A percentile compares a stretch with the other conserved stretches of the same genome.
These are phyloP conservation scores for Allophyes oxyacanthae DNA, from an alignment of 2,888 invertebrate genomes.

Conservation along the genomic window DNA sequence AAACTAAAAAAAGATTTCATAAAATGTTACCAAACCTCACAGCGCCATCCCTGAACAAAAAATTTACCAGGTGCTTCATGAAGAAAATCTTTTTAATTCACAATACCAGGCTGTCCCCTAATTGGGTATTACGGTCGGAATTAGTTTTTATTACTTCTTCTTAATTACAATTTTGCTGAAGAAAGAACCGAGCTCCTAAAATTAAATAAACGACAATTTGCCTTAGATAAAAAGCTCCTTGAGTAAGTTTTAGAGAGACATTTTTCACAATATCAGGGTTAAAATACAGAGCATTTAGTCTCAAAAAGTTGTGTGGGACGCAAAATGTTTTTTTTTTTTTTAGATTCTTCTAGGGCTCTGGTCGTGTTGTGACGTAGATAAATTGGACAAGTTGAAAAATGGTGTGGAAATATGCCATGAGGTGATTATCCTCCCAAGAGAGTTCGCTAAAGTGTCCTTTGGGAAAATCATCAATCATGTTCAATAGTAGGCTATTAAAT, in stretches of 20 bases:
- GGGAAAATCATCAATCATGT: too few species aligned
- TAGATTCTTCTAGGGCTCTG: conserved; percentile 25
- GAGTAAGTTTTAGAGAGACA: conserved; percentile 5
- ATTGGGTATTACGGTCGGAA: conserved; percentile 37
- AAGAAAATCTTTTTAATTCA: conserved; percentile 21
- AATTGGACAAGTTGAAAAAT: conserved; percentile 11
- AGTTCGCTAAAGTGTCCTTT: too few species aligned
- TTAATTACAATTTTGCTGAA: conserved; percentile 33
- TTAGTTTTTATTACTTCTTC: conserved; percentile 37
- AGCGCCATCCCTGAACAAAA: neutral
- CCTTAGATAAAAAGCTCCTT: conserved; percentile 7
- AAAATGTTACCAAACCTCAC: too few species aligned
- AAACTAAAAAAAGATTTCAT: too few species aligned
- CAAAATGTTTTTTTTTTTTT: conserved; percentile 38
- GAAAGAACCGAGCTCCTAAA: conserved; percentile 4
- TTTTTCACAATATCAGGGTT: conserved; percentile 9
- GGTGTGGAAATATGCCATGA: neutral
- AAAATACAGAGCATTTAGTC: conserved; percentile 16
- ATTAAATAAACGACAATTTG: conserved; percentile 28
- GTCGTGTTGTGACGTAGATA: conserved; percentile 22
- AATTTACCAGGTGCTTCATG: conserved; percentile 1
- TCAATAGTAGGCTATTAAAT: too few species aligned
- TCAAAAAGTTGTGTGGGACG: conserved; percentile 25
- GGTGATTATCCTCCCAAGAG: too few species aligned
- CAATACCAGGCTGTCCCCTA: conserved; percentile 16